Evolutionary conservation across 1,140 invertebrate genomes (phyloP).

Genomic region (Magallana angulata): DNA sequence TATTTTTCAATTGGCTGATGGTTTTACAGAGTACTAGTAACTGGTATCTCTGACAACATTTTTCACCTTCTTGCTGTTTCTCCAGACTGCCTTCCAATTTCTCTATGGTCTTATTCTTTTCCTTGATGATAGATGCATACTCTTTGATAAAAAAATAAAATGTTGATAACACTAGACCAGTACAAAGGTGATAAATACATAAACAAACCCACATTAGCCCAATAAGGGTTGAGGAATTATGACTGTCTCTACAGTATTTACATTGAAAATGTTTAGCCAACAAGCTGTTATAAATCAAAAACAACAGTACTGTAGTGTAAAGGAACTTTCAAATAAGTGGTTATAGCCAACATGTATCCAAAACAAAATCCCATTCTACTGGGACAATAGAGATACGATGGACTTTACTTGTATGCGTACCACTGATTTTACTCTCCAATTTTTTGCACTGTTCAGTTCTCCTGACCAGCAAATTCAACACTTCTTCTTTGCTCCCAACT

Average conservation of each 20-base stretch:
- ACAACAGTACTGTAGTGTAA: too few relatives aligned
- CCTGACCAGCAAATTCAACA: conserved; percentile 65
- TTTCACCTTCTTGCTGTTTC: conserved; percentile 72
- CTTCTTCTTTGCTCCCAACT: conserved; percentile 66
- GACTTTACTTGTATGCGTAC: conserved; percentile 52
- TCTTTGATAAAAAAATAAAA: conserved; percentile 62
- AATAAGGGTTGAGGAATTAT: too few relatives aligned
- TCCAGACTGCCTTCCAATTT: conserved; percentile 68
- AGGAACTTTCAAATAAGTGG: neutral
- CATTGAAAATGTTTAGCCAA: too few relatives aligned
- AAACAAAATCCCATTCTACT: too few relatives aligned
- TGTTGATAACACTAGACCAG: neutral
- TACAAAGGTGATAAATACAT: neutral
- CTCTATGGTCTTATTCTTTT: conserved; percentile 73
- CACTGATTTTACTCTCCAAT: conserved; percentile 72
- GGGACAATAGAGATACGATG: too few relatives aligned
- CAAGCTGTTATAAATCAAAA: too few relatives aligned
- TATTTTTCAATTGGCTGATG: too few relatives aligned
- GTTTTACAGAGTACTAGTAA: too few relatives aligned
- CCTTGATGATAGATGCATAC: conserved; percentile 72
- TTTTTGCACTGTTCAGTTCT: conserved; percentile 75
- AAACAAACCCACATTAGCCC: neutral
- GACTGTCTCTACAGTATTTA: too few relatives aligned
- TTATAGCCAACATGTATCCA: neutral
- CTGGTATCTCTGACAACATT: neutral